Percentiles rank a stretch among this genome's conserved stretches.
These are phyloP conservation scores for Cinclus cinclus DNA, from an alignment of 2,113 vertebrate genomes.

Conservation along the genomic window DNA sequence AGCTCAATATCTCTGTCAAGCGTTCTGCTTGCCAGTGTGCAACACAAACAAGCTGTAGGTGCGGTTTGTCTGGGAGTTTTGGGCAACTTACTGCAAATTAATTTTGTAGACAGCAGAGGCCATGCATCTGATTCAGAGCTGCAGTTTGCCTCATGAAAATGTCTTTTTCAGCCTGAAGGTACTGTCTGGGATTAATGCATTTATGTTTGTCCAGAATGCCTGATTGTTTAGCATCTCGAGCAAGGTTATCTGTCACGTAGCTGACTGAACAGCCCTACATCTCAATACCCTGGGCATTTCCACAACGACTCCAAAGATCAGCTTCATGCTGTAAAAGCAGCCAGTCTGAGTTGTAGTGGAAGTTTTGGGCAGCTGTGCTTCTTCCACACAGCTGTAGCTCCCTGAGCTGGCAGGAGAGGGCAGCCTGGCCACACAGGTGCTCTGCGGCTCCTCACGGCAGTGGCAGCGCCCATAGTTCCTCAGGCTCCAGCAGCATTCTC, in stretches of 20 bases:
- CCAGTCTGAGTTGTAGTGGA: background rate
- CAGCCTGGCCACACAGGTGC: background rate
- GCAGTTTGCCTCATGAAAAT: background rate
- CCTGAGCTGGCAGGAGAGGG: background rate
- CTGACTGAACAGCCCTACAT: background rate
- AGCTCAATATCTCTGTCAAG: background rate
- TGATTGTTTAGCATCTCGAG: background rate
- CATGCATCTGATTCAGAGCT: background rate
- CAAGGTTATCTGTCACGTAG: background rate
- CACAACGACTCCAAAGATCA: accelerated
- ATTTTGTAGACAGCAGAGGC: background rate
- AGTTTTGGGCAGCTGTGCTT: background rate
- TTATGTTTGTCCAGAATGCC: background rate
- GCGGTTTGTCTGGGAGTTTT: background rate
- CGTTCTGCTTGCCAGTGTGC: background rate
- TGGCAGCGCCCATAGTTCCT: accelerated
- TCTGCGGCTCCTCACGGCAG: background rate
- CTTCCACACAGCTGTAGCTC: background rate
- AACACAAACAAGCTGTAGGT: background rate
- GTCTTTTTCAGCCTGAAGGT: background rate
- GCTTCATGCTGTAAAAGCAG: background rate
- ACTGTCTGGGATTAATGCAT: accelerated
- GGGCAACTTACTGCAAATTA: background rate
- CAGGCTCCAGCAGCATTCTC: background rate
- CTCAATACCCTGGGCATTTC: background rate